Evolutionary conservation across 2,797 vertebrate species (phyloP).

Genomic region (Poecilia picta): DNA sequence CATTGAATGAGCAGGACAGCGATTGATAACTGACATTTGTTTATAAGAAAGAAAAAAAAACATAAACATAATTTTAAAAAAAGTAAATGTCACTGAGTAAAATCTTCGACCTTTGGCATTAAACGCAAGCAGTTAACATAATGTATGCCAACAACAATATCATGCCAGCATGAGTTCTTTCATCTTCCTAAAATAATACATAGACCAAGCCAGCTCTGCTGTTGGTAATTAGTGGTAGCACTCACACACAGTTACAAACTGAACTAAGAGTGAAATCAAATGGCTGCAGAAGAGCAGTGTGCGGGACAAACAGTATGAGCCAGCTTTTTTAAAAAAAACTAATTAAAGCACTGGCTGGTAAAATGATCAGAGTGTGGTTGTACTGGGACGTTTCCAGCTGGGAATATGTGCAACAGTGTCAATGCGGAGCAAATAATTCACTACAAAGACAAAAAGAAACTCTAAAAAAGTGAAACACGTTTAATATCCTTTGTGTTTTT

Average conservation of each 20-base stretch:
- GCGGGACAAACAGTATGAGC: slow-evolving; percentile 50
- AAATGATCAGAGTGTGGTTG: slow-evolving; percentile 52
- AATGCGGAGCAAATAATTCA: slow-evolving; percentile 29
- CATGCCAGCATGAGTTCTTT: slow-evolving; percentile 8
- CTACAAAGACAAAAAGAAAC: not conserved
- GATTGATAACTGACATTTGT: slow-evolving; percentile 21
- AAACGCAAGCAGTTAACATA: slow-evolving; percentile 3
- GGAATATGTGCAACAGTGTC: slow-evolving; percentile 50
- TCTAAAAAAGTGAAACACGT: not conserved
- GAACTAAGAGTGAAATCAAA: slow-evolving; percentile 27
- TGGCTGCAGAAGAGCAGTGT: slow-evolving; percentile 46
- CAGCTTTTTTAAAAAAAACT: slow-evolving; percentile 54
- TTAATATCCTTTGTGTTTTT: slow-evolving; percentile 10
- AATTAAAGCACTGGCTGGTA: slow-evolving; percentile 60
- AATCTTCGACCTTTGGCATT: slow-evolving; percentile 9
- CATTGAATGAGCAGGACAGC: not conserved
- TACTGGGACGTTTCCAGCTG: slow-evolving; percentile 57
- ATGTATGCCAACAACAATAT: slow-evolving; percentile 12
- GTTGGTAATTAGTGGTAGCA: slow-evolving; percentile 36
- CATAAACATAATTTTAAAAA: slow-evolving; percentile 19
- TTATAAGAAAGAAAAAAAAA: slow-evolving; percentile 17
- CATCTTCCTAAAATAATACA: slow-evolving; percentile 20
- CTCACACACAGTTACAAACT: slow-evolving; percentile 24
- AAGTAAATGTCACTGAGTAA: slow-evolving; percentile 10
- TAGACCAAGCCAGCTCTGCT: slow-evolving; percentile 18